Evolutionary conservation across 2,888 invertebrate genomes (phyloP).

Genomic region (Oxytorus armatus): DNA sequence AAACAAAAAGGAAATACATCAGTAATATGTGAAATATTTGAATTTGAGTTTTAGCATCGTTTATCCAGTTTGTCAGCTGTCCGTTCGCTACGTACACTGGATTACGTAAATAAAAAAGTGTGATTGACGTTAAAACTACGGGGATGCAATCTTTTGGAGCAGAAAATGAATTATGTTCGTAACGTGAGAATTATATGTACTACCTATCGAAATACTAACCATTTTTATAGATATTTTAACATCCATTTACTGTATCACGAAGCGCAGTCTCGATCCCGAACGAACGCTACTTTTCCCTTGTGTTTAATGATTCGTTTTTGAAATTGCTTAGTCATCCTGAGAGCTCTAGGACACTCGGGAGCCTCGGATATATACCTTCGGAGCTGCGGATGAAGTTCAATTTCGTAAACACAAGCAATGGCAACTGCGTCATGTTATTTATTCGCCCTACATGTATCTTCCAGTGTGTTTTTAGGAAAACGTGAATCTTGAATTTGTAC

Average conservation of each 20-base stretch:
- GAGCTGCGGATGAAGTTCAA: too few species aligned
- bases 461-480: too few species aligned
- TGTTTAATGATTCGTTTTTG: slow-evolving; percentile 74
- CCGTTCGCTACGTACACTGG: too few species aligned
- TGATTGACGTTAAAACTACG: neutral
- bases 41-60: too few species aligned
- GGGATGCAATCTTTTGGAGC: neutral
- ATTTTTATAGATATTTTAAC: slow-evolving; percentile 78
- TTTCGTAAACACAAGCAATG: too few species aligned
- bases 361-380: neutral
- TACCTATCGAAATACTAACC: slow-evolving; percentile 72
- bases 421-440: too few species aligned
- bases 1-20: too few species aligned
- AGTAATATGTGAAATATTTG: too few species aligned
- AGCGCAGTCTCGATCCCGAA: slow-evolving; percentile 61
- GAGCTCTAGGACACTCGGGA: slow-evolving; percentile 22
- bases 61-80: too few species aligned
- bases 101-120: too few species aligned
- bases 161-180: neutral
- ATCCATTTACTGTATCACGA: slow-evolving; percentile 75
- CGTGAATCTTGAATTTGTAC: too few species aligned
- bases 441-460: too few species aligned
- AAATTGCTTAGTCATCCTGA: slow-evolving; percentile 81
- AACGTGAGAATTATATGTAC: neutral
- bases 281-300: slow-evolving; percentile 71